Conservation (phyloP, 1,140 invertebrate genomes). For the Pseudomyrmex sp. region DNA sequence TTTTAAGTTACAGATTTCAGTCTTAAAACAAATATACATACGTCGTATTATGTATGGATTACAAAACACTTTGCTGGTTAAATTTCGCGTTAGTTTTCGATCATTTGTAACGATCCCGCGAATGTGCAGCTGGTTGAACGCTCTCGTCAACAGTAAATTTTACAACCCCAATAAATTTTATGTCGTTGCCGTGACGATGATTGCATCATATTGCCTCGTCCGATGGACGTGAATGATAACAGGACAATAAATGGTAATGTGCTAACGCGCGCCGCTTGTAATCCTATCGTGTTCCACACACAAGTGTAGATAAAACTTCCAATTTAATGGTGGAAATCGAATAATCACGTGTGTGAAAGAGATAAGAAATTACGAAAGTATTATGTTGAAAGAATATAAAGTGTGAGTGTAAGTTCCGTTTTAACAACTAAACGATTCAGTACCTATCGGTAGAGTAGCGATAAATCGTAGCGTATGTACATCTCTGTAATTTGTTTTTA, state of each 20-base stretch:
- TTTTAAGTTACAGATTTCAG: too few relatives aligned
- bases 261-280: background rate
- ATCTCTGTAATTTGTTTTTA: too few relatives aligned
- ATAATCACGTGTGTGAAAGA: too few relatives aligned
- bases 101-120: conserved; percentile 34
- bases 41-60: background rate
- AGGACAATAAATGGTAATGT: conserved; percentile 44
- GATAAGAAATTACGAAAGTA: too few relatives aligned
- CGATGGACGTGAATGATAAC: conserved; percentile 56
- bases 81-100: background rate
- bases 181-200: conserved; percentile 44
- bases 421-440: too few relatives aligned
- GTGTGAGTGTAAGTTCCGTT: too few relatives aligned
- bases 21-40: background rate
- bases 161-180: conserved; percentile 47
- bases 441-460: too few relatives aligned
- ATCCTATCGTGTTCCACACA: conserved; percentile 12
- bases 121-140: background rate
- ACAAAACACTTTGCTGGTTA: background rate
- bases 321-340: background rate
- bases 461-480: too few relatives aligned
- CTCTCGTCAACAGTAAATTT: conserved; percentile 40
- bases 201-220: conserved; percentile 40
- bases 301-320: conserved; percentile 27
- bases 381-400: too few relatives aligned